Percentiles rank a stretch among this genome's conserved stretches.
phyloP scores from a whole-genome alignment of 2,113 vertebrate genomes.

The Epinephelus fuscoguttatus region DNA sequence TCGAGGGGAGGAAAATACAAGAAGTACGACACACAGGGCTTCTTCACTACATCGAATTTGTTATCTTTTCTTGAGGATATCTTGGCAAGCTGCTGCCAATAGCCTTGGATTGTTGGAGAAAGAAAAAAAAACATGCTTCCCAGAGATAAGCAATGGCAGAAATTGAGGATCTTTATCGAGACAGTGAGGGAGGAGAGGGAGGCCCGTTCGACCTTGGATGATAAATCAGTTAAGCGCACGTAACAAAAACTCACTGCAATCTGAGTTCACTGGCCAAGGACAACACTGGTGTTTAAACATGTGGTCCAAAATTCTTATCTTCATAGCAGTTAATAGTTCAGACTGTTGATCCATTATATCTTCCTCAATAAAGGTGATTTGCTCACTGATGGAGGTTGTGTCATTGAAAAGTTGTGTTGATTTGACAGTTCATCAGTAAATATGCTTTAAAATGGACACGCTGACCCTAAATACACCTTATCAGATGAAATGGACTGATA shows the following conservation, averaged over 20 bases:
- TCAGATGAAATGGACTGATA: not conserved
- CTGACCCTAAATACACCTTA: not conserved
- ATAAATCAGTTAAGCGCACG: conserved; percentile 44
- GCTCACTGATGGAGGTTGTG: not conserved
- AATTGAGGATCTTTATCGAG: conserved; percentile 75
- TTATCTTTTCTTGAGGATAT: conserved; percentile 64
- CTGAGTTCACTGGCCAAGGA: not conserved
- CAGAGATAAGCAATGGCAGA: conserved; percentile 74
- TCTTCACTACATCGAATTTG: conserved; percentile 31
- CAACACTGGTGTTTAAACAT: conserved; percentile 11
- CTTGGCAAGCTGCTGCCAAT: conserved; percentile 62
- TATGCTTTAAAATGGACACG: not conserved
- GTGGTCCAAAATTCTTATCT: conserved; percentile 8
- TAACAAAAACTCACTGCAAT: conserved; percentile 20
- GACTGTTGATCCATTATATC: not conserved
- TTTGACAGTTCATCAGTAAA: conserved; percentile 5
- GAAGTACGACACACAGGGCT: not conserved
- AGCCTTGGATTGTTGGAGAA: conserved; percentile 55
- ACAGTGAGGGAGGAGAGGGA: conserved; percentile 40
- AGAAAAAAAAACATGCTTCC: conserved; percentile 49
- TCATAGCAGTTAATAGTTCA: not conserved
- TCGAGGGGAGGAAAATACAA: conserved; percentile 6
- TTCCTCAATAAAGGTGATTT: not conserved
- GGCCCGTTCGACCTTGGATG: conserved; percentile 55
- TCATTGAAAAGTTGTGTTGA: not conserved